Evolutionary conservation across 2,797 vertebrate genomes (phyloP).

Genomic region (Peromyscus nudipes): DNA sequence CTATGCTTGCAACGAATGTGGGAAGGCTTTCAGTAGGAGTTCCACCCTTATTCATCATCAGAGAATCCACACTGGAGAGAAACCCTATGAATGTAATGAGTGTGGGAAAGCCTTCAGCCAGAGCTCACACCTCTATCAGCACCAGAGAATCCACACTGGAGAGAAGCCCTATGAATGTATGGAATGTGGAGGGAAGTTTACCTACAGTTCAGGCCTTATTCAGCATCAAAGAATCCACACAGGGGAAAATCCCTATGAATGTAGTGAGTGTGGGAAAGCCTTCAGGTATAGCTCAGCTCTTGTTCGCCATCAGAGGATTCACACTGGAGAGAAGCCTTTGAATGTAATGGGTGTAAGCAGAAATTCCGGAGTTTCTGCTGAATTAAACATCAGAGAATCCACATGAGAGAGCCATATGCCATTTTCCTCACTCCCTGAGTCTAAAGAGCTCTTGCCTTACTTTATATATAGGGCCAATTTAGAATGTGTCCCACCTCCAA

Average conservation of each 20-base stretch:
- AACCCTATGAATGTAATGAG: constrained; percentile 81
- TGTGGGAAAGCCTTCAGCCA: constrained; percentile 85
- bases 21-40: constrained; percentile 84
- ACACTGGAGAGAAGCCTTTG: constrained; percentile 85
- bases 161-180: constrained; percentile 84
- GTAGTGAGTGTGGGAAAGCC: constrained; percentile 84
- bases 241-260: constrained; percentile 85
- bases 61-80: constrained; percentile 83
- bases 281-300: constrained; percentile 85
- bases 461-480: constrained; percentile 35
- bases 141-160: constrained; percentile 85
- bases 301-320: constrained; percentile 84
- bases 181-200: constrained; percentile 83
- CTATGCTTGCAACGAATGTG: constrained; percentile 82
- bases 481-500: constrained; percentile 10
- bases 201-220: constrained; percentile 84
- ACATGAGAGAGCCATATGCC: constrained; percentile 60
- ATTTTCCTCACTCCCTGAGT: constrained; percentile 46
- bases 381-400: constrained; percentile 73
- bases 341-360: constrained; percentile 77
- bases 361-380: constrained; percentile 75
- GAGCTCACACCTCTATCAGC: constrained; percentile 84
- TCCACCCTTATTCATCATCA: constrained; percentile 85
- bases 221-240: constrained; percentile 85
- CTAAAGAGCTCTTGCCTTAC: constrained; percentile 67